These are phyloP conservation scores for Palythoa grandiflora DNA, from an alignment of 92 coral and sea anemone genomes.

Conservation along the genomic window DNA sequence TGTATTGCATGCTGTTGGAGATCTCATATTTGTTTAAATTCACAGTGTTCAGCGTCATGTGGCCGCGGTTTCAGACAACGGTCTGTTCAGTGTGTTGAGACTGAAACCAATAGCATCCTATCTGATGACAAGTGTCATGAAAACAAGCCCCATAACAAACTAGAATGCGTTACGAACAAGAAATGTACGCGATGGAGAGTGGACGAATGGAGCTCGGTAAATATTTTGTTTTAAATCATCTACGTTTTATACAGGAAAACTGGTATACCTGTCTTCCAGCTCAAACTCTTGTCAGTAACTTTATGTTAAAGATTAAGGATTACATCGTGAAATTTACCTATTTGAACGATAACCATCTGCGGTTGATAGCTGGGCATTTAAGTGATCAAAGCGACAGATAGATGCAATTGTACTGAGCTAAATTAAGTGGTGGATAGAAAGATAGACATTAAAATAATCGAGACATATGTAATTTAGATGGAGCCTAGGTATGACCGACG, in stretches of 20 bases:
- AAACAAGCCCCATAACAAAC: conserved; percentile 18
- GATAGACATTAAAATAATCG: no score
- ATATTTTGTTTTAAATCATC: not conserved
- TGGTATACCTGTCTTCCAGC: no score
- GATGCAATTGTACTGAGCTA: no score
- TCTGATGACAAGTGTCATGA: conserved; percentile 18
- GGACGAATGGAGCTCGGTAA: conserved; percentile 38
- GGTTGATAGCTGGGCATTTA: no score
- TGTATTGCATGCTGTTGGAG: not conserved
- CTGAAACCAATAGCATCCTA: not conserved
- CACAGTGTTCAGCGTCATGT: conserved; percentile 25
- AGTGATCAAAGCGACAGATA: no score
- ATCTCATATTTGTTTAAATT: not conserved
- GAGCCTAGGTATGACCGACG: no score
- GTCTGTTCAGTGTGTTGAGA: conserved; percentile 42
- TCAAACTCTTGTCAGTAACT: no score
- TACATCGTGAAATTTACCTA: no score
- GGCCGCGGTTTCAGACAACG: conserved; percentile 30
- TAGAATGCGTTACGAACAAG: conserved; percentile 30
- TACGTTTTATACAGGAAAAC: not conserved
- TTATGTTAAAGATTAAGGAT: no score
- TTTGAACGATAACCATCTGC: no score
- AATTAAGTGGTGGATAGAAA: no score
- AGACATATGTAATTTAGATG: no score
- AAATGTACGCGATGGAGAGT: conserved; percentile 30